Evolutionary conservation across 2,888 invertebrate species (phyloP), one percentile per base, ranked within the genome.

Genomic region (Drosophila anomalipes): DNA sequence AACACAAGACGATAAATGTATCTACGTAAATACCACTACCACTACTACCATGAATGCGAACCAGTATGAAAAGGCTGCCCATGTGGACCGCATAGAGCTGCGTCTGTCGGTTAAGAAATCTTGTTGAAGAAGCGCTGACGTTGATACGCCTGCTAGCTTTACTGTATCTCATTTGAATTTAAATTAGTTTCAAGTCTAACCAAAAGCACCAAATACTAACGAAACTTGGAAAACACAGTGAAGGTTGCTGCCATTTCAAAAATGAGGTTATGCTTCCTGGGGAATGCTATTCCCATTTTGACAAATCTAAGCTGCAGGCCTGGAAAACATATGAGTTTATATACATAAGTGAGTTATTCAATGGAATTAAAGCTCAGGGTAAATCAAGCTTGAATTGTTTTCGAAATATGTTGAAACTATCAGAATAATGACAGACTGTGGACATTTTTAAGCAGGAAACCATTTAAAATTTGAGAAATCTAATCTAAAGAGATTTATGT

Each of bases 161-260:
- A 75, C 77, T 83, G 89, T 81, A 86, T 89, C 84, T 86, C 81
- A 86, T 86, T 86, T 86, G 79, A 86, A 86, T 89, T 84, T 89
- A 89, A 89, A 89, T 86, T 79, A 86, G 86, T 77, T 86, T 70
- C 58, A 65, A 80, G 70, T 47, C 60, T 56, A 66, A 74, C 71
- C 69, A 68, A 77, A 76, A 51, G 57, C 59, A 33, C 57, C 22
- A 65, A 68, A 68, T 52, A 58, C 56, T 41, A 51, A 57, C 51
- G 49, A 65, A 65, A 61, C 61, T 30, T 33, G 39, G 37, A 54
- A 69, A 69, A 65, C 30, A 49, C 35, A 30, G 4, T 52, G 65
- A 71, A 79, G 67, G 75, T 70, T 67, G 65, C 60, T 59, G 39
- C 57, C 63, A 61, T 62, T 57, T 47, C 32, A 57, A 19, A 37